Evolutionary conservation across 2,888 invertebrate genomes (phyloP).

Genomic region (Epistrophella euchroma): DNA sequence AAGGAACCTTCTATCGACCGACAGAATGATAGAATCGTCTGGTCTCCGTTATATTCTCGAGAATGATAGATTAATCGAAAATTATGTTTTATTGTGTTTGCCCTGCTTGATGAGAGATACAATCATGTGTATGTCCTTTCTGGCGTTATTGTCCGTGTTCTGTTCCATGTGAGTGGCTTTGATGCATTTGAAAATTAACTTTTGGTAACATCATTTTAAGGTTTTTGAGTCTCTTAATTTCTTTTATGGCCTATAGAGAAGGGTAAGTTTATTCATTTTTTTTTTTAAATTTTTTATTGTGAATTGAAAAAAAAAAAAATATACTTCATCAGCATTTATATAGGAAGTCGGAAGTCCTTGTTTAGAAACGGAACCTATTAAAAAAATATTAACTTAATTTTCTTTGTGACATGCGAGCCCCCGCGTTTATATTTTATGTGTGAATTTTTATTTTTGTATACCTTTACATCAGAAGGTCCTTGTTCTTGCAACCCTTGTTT

Average conservation of each 20-base stretch:
- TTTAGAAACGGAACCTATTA: conserved; percentile 63
- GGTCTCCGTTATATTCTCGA: not conserved
- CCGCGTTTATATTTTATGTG: conserved; percentile 64
- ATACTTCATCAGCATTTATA: not conserved
- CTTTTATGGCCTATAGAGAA: conserved; percentile 30
- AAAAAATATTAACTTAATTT: conserved; percentile 73
- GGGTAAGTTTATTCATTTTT: not conserved
- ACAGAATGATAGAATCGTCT: conserved; percentile 14
- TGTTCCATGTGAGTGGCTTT: conserved; percentile 59
- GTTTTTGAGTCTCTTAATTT: conserved; percentile 50
- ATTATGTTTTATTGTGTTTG: conserved; percentile 74
- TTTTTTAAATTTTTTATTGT: not conserved
- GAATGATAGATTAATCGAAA: conserved; percentile 70
- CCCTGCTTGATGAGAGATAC: conserved; percentile 55
- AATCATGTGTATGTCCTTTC: conserved; percentile 32
- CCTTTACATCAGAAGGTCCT: conserved; percentile 15
- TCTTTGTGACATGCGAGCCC: conserved; percentile 53
- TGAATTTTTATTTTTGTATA: conserved; percentile 47
- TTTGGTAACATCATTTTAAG: conserved; percentile 70
- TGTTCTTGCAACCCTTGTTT: conserved; percentile 55
- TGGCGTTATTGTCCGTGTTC: not conserved
- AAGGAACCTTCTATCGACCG: not conserved
- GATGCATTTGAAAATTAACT: conserved; percentile 73
- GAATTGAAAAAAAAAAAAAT: conserved; percentile 12
- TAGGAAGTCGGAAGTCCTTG: conserved; percentile 44